Conservation (phyloP, 2,797 vertebrate species). For the Sebastes diaconus region DNA sequence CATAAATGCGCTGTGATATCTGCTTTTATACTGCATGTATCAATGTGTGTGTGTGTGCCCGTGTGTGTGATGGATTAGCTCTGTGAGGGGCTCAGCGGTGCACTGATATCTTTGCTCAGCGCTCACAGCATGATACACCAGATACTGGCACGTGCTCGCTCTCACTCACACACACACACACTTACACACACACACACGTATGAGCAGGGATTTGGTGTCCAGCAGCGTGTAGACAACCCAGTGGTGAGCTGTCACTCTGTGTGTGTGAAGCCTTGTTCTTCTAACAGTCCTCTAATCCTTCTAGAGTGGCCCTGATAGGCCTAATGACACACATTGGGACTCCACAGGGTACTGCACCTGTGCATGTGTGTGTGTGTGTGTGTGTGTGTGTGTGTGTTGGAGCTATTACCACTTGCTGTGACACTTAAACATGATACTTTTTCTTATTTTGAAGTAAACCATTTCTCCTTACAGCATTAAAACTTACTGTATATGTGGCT, state of each 20-base stretch:
- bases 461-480: neutral
- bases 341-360: conserved; percentile 73
- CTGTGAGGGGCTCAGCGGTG: conserved; percentile 75
- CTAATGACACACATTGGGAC: conserved; percentile 82
- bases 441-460: neutral
- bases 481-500: neutral
- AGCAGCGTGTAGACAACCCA: conserved; percentile 70
- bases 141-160: conserved; percentile 67
- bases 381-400: conserved; percentile 37
- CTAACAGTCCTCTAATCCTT: conserved; percentile 79
- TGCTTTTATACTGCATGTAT: conserved; percentile 11
- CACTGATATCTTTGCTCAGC: conserved; percentile 81
- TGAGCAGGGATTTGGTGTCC: conserved; percentile 69
- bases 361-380: conserved; percentile 42
- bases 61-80: conserved; percentile 74
- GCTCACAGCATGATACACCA: conserved; percentile 75
- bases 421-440: conserved; percentile 59
- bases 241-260: conserved; percentile 65
- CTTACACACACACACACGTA: conserved; percentile 24
- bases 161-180: conserved; percentile 30
- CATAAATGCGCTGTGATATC: conserved; percentile 10
- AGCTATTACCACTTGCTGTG: conserved; percentile 52
- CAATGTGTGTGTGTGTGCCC: conserved; percentile 19
- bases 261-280: conserved; percentile 60
- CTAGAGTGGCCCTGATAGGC: conserved; percentile 80